phyloP scores from a whole-genome alignment of 2,888 invertebrate genomes.

The Ashinkailepas kermadecensis region DNA sequence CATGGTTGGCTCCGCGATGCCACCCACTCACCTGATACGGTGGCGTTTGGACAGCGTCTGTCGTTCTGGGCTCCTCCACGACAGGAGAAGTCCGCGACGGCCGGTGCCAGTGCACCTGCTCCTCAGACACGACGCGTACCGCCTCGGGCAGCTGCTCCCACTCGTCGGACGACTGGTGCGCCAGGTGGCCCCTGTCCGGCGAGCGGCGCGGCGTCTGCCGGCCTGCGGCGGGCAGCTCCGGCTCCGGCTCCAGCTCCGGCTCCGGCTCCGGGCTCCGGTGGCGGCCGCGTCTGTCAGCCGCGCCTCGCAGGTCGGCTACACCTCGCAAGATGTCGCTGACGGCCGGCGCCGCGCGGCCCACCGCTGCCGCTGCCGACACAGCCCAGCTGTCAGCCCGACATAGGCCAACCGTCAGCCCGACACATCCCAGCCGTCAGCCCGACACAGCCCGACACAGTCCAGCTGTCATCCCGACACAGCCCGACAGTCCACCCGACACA shows the following conservation, averaged over 20 bases:
- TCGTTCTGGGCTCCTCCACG: too few species aligned
- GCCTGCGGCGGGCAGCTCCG: conserved; percentile 54
- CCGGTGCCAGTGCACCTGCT: not conserved
- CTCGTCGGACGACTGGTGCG: conserved; percentile 43
- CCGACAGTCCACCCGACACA: too few species aligned
- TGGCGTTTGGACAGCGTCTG: too few species aligned
- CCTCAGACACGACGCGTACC: not conserved
- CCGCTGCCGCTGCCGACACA: too few species aligned
- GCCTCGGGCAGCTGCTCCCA: not conserved
- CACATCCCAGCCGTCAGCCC: too few species aligned
- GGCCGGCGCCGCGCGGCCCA: not conserved
- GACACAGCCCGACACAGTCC: too few species aligned
- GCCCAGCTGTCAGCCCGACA: too few species aligned
- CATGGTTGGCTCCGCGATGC: too few species aligned
- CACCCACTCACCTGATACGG: too few species aligned
- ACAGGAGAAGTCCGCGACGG: not conserved
- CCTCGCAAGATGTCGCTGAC: not conserved
- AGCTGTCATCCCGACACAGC: too few species aligned
- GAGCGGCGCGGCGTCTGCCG: conserved; percentile 38
- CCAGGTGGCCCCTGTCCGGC: conserved; percentile 42
- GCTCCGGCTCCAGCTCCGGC: conserved; percentile 41
- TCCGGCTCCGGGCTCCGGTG: conserved; percentile 33
- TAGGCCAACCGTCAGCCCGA: too few species aligned
- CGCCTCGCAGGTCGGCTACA: conserved; percentile 34
- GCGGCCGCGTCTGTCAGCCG: conserved; percentile 39